Evolutionary conservation across 2,888 invertebrate species (phyloP).

Genomic region (Abscondita cerata): DNA sequence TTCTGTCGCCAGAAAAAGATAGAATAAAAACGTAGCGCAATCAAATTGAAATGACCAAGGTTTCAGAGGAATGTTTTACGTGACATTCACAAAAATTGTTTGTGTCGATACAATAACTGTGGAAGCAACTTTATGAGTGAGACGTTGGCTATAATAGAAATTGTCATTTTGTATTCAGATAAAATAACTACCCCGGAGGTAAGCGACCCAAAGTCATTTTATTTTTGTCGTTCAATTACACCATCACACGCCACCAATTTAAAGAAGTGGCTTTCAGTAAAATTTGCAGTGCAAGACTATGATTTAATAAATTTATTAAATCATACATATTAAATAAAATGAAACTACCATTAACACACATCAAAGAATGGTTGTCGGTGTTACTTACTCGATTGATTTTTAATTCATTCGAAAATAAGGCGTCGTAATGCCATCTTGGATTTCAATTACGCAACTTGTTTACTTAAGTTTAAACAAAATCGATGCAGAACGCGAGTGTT

Average conservation of each 20-base stretch:
- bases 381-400: slow-evolving; percentile 2
- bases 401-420: slow-evolving; percentile 2
- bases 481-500: not conserved
- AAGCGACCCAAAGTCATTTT: slow-evolving; percentile 1
- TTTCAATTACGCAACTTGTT: not conserved
- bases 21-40: too few relatives aligned
- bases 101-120: too few relatives aligned
- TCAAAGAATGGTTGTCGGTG: slow-evolving; percentile 4
- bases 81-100: too few relatives aligned
- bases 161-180: slow-evolving; percentile 4
- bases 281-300: slow-evolving; percentile 1
- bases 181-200: slow-evolving; percentile 5
- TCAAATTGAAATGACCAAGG: too few relatives aligned
- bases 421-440: not conserved
- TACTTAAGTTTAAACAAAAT: slow-evolving; percentile 1
- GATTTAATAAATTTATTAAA: slow-evolving; percentile 8
- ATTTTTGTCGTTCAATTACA: not conserved
- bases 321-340: slow-evolving; percentile 1
- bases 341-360: slow-evolving; percentile 5
- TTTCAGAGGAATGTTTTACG: too few relatives aligned
- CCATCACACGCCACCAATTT: not conserved
- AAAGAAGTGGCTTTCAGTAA: slow-evolving; percentile 3
- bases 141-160: not conserved
- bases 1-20: too few relatives aligned
- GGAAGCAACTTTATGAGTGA: too few relatives aligned